Conservation (phyloP, 2,888 invertebrate genomes). For the Dermolepida albohirtum region DNA sequence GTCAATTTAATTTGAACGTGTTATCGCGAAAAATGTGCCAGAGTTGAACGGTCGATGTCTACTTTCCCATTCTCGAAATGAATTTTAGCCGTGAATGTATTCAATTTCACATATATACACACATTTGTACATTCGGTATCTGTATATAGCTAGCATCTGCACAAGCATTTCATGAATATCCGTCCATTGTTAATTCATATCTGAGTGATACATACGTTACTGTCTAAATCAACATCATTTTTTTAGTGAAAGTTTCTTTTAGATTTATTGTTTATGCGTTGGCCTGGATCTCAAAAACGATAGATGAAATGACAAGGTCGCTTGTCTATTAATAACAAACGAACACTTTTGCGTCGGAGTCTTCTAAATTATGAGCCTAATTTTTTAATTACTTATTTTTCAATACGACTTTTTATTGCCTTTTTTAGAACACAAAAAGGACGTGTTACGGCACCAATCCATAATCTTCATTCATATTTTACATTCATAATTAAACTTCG, state of each 20-base stretch:
- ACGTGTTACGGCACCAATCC: no score
- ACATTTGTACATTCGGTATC: no score
- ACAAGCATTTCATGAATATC: conserved; percentile 1
- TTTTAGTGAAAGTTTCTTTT: conserved; percentile 26
- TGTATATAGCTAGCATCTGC: neutral
- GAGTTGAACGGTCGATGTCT: conserved; percentile 28
- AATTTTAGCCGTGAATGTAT: no score
- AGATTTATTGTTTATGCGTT: conserved; percentile 7
- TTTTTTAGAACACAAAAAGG: no score
- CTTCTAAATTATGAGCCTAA: neutral
- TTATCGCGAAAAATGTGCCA: conserved; percentile 32
- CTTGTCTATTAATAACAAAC: neutral
- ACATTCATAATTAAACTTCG: no score
- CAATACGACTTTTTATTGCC: no score
- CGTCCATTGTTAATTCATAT: conserved; percentile 15
- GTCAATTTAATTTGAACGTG: conserved; percentile 17
- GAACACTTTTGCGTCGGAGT: neutral
- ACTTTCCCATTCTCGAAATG: no score
- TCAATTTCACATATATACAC: no score
- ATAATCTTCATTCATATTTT: no score
- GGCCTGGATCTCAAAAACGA: conserved; percentile 10
- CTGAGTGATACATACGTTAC: neutral
- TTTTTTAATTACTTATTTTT: no score
- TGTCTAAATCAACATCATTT: conserved; percentile 4
- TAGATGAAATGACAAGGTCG: neutral